phyloP scores from a whole-genome alignment of 1,140 invertebrate genomes.

The Asobara japonica region DNA sequence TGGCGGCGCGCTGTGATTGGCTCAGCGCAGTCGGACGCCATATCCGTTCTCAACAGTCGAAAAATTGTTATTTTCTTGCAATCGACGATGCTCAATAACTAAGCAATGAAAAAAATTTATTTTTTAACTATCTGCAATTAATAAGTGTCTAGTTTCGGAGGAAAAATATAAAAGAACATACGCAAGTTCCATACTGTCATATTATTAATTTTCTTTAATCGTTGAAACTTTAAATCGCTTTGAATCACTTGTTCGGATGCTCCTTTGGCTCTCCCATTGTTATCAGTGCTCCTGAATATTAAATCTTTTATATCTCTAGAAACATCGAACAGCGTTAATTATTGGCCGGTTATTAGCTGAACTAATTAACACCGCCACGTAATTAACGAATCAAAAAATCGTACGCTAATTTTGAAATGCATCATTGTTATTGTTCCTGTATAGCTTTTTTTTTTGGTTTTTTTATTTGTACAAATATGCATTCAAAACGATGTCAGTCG shows the following conservation, averaged over 20 bases:
- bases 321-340: conserved; percentile 26
- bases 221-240: no score
- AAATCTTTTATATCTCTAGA: conserved; percentile 16
- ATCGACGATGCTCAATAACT: no score
- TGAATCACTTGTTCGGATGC: not conserved
- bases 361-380: not conserved
- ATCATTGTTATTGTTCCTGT: conserved; percentile 35
- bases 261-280: not conserved
- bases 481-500: conserved; percentile 34
- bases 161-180: no score
- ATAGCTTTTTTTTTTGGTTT: conserved; percentile 25
- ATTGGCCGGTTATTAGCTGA: not conserved
- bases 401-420: conserved; percentile 35
- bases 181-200: no score
- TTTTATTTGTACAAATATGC: conserved; percentile 24
- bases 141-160: no score
- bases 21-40: no score
- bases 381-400: conserved; percentile 23
- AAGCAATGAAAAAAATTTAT: no score
- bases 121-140: no score
- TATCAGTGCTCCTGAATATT: not conserved
- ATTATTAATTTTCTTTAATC: no score
- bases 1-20: no score
- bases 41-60: no score
- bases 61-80: no score